Conservation (phyloP, 2,797 vertebrate species). For the Gallinago stenura region DNA sequence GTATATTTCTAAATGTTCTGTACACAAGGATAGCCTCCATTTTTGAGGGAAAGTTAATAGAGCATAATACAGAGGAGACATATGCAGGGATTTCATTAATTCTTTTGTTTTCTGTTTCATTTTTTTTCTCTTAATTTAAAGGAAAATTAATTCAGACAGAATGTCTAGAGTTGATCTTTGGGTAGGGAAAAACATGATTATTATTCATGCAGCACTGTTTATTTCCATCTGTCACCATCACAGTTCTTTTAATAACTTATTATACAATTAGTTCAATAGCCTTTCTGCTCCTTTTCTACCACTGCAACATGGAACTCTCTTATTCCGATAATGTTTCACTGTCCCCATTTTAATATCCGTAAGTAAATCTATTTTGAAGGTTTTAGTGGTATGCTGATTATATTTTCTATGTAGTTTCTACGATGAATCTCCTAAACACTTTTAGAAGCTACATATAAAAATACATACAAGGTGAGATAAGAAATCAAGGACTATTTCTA, state of each 20-base stretch:
- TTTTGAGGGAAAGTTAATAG: background rate
- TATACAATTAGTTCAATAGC: constrained; percentile 66
- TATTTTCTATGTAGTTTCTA: background rate
- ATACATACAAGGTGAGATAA: background rate
- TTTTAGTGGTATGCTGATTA: background rate
- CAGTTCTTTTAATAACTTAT: constrained; percentile 72
- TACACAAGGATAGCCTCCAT: background rate
- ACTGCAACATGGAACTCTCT: background rate
- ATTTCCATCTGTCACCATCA: constrained; percentile 72
- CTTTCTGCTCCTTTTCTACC: constrained; percentile 39
- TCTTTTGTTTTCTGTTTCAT: constrained; percentile 49
- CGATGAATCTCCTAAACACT: background rate
- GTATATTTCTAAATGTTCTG: background rate
- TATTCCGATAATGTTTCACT: background rate
- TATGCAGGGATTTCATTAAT: background rate
- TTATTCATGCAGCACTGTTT: constrained; percentile 73
- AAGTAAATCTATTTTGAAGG: background rate
- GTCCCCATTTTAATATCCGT: background rate
- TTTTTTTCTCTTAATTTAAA: constrained; percentile 65
- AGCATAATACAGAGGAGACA: background rate
- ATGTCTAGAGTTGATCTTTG: constrained; percentile 75
- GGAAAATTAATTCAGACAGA: constrained; percentile 75
- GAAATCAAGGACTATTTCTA: background rate
- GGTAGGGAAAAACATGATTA: constrained; percentile 67
- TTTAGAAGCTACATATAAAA: background rate